Base-by-base conservation (phyloP, 2,113 vertebrate genomes). In the Chlorodrepanis virens region DNA sequence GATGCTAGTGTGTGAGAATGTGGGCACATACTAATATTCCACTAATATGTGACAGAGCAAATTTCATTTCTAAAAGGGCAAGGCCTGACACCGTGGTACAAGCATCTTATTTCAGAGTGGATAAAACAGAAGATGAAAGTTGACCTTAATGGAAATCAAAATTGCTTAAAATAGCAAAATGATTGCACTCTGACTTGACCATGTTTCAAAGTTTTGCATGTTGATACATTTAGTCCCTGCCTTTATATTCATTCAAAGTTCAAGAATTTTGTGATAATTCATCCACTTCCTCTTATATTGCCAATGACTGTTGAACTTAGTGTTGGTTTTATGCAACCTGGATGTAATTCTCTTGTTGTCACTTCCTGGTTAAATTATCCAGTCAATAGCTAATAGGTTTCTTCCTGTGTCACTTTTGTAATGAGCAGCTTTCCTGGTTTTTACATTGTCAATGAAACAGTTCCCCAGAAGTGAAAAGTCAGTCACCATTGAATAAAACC, bases 231-330 rank as follows among this genome's bases (percentile, higher is more conserved):
- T 89, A 83, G n/a, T 82, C 80, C 44, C 78, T 95, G 33, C 11
- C 12, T 85, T 96, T 88, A 47, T 81, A 94, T 77, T 87, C 76
- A 67, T 90, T 85, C n/a, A 33, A 78, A 80, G 29, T 50, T 76
- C 70, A 84, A 81, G 53, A 63, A 50, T 3, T 74, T 45, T 87
- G 15, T 37, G 42, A 29, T 64, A 70, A 63, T 45, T 93, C 21
- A 47, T 19, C 12, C 14, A 53, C 31, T 95, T 95, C 14, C 8
- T 81, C 75, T 71, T 42, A 16, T 70, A 77, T 27, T 53, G 52
- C 28, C 44, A 18, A 6, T 20, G 56, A 60, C n/a, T 80, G 29
- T 50, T 54, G 40, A 89, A 61, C 11, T 87, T 53, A 27, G 9
- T 53, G 18, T 18, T 52, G 20, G 52, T 86, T 88, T 75, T 76